Percentiles rank a stretch among this genome's conserved stretches.
Evolutionary conservation across 2,888 invertebrate genomes (phyloP).

Genomic region (Vandiemenella viatica): DNA sequence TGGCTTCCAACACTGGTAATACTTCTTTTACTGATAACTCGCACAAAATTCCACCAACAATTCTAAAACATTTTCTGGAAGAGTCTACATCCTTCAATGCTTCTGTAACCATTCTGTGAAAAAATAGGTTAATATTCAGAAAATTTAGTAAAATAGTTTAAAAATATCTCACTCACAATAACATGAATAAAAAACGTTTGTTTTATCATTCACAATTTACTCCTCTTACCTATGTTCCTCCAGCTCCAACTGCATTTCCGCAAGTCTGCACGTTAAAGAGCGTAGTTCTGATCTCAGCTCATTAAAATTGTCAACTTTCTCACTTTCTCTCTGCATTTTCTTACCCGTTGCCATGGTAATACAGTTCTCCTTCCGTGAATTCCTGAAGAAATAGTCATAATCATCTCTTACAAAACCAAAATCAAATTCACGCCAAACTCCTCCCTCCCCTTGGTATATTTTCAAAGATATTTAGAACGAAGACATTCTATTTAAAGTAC

Average conservation of each 20-base stretch:
- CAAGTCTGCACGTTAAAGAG: conserved; percentile 69
- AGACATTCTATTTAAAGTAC: too few relatives aligned
- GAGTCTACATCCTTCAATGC: conserved; percentile 74
- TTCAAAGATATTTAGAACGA: too few relatives aligned
- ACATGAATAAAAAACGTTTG: too few relatives aligned
- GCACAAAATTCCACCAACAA: conserved; percentile 86
- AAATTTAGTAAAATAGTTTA: too few relatives aligned
- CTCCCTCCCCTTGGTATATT: too few relatives aligned
- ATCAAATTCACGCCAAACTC: too few relatives aligned
- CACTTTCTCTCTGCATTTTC: conserved; percentile 19
- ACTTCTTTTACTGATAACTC: conserved; percentile 87
- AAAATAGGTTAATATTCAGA: too few relatives aligned
- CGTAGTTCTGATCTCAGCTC: conserved; percentile 75
- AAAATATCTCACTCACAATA: too few relatives aligned
- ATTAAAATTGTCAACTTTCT: conserved; percentile 69
- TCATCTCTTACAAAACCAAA: too few relatives aligned
- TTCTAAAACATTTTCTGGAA: conserved; percentile 79
- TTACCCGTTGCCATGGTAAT: conserved; percentile 20
- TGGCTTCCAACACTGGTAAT: conserved; percentile 37
- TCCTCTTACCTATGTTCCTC: conserved; percentile 83
- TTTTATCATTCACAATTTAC: too few relatives aligned
- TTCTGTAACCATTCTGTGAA: conserved; percentile 78
- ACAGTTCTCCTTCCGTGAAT: too few relatives aligned
- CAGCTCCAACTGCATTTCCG: conserved; percentile 84
- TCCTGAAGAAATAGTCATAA: too few relatives aligned